These are phyloP conservation scores for Crossoptilon crossoptilon DNA, from an alignment of 2,797 vertebrate genomes.

Conservation along the genomic window DNA sequence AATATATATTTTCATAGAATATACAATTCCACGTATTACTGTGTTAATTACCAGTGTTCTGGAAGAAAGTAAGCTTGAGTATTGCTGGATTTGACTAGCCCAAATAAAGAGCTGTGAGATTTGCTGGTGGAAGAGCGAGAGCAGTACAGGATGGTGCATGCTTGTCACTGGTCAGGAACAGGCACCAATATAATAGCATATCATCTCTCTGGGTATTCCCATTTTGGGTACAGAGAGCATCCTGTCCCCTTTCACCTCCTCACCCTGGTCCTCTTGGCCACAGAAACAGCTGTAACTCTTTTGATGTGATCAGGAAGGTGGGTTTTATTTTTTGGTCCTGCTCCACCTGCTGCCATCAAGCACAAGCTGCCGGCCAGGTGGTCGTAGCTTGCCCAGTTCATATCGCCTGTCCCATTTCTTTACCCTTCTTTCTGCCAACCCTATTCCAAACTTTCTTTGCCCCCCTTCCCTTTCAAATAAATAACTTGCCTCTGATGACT, in stretches of 20 bases:
- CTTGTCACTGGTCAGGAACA: neutral
- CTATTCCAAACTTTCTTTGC: neutral
- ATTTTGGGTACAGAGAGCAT: neutral
- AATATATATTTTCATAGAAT: neutral
- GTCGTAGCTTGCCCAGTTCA: neutral
- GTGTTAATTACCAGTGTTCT: neutral
- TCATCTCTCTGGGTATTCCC: neutral
- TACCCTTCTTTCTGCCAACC: neutral
- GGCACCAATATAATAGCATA: too few species aligned
- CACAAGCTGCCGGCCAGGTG: neutral
- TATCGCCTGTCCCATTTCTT: neutral
- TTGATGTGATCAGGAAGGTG: accelerated
- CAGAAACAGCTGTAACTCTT: neutral
- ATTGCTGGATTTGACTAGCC: too few species aligned
- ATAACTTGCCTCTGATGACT: neutral
- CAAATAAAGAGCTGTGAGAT: neutral
- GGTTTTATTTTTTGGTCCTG: neutral
- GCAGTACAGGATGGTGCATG: too few species aligned
- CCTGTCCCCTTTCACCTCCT: neutral
- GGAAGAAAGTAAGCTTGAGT: neutral
- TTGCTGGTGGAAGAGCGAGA: neutral
- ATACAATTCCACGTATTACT: neutral
- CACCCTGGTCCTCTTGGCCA: neutral
- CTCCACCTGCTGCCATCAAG: neutral
- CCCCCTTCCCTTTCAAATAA: neutral